phyloP scores from a whole-genome alignment of 1,140 invertebrate species.

The Plectrocnemia conspersa region DNA sequence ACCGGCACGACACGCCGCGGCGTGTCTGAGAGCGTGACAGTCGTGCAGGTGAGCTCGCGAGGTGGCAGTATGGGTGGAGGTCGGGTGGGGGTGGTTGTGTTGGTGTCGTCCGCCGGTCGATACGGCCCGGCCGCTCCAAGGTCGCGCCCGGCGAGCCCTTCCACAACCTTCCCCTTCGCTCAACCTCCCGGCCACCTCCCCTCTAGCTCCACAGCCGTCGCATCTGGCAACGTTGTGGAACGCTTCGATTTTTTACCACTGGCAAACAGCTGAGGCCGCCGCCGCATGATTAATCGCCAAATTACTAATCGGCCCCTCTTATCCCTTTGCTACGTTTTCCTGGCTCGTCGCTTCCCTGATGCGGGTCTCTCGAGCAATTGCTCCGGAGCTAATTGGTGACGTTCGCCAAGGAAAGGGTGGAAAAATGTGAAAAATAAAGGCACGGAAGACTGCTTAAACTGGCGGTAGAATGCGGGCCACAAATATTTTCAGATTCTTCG shows the following conservation, averaged over 20 bases:
- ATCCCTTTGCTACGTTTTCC: too few relatives aligned
- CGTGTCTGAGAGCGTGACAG: not conserved
- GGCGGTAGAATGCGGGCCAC: too few relatives aligned
- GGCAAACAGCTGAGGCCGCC: slow-evolving; percentile 7
- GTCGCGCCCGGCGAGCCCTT: too few relatives aligned
- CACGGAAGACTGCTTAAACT: too few relatives aligned
- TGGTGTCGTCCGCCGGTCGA: slow-evolving; percentile 13
- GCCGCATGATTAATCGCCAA: not conserved
- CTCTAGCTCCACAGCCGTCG: not conserved
- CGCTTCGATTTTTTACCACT: slow-evolving; percentile 19
- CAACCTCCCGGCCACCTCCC: not conserved
- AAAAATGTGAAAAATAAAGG: too few relatives aligned
- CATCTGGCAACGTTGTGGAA: slow-evolving; percentile 23
- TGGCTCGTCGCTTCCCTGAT: too few relatives aligned
- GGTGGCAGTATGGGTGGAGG: not conserved
- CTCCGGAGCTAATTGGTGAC: too few relatives aligned
- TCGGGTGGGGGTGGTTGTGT: not conserved
- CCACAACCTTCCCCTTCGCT: not conserved
- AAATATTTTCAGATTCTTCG: too few relatives aligned
- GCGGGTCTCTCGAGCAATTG: too few relatives aligned
- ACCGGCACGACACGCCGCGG: too few relatives aligned
- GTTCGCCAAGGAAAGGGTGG: too few relatives aligned
- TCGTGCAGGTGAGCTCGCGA: not conserved
- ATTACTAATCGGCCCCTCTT: too few relatives aligned
- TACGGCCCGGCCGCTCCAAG: slow-evolving; percentile 23